Conservation (phyloP, 2,113 vertebrate species). For the Sminthopsis crassicaudata region DNA sequence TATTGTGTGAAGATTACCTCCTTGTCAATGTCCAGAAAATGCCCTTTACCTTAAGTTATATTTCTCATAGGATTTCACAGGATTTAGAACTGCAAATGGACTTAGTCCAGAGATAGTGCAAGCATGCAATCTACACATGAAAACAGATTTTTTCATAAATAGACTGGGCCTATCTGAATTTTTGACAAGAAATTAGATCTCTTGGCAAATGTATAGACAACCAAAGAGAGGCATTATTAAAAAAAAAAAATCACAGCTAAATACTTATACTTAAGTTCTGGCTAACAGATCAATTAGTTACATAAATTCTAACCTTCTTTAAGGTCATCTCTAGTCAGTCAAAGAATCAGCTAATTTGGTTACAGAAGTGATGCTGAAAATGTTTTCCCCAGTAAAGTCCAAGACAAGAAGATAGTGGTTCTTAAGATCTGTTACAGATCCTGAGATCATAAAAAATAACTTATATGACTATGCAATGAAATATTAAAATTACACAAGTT, state of each 20-base stretch:
- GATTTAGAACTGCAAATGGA: neutral
- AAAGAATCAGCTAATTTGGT: slow-evolving; percentile 69
- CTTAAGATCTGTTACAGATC: slow-evolving; percentile 36
- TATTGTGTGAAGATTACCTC: neutral
- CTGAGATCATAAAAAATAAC: slow-evolving; percentile 39
- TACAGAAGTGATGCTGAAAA: slow-evolving; percentile 66
- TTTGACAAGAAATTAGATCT: slow-evolving; percentile 25
- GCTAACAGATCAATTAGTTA: slow-evolving; percentile 2
- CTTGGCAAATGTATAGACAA: neutral
- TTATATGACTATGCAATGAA: neutral
- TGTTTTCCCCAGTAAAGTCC: slow-evolving; percentile 53
- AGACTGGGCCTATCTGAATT: slow-evolving; percentile 8
- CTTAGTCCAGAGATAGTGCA: neutral
- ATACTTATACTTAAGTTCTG: slow-evolving; percentile 33
- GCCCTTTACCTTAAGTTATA: neutral
- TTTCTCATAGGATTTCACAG: neutral
- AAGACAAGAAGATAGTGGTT: neutral
- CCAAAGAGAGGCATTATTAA: neutral
- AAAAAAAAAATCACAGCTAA: slow-evolving; percentile 46
- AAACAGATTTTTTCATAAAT: neutral
- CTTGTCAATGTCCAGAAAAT: neutral
- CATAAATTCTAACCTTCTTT: slow-evolving; percentile 55
- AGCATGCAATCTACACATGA: neutral
- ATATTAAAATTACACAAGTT: neutral
- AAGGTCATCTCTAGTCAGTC: slow-evolving; percentile 49